These are phyloP conservation scores for Heliconius ismenius DNA, from an alignment of 2,888 invertebrate genomes.

Conservation along the genomic window DNA sequence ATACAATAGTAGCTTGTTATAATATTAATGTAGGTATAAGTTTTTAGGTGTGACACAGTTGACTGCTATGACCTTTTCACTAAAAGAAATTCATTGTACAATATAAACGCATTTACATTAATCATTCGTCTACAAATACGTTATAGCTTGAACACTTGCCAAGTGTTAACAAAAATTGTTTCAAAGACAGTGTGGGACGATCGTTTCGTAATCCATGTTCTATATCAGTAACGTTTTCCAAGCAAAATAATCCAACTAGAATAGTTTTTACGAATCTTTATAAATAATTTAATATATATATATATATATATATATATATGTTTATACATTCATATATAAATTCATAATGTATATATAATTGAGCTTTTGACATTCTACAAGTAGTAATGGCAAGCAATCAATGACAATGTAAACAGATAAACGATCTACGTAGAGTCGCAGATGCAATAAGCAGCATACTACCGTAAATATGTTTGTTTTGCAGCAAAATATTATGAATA, in stretches of 20 bases:
- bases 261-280: not conserved
- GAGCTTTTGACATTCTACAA: constrained; percentile 15
- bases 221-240: constrained; percentile 6
- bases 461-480: constrained; percentile 21
- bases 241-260: not conserved
- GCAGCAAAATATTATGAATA: not conserved
- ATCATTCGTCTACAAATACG: constrained; percentile 41
- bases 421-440: constrained; percentile 1
- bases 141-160: constrained; percentile 52
- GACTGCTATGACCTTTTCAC: not conserved
- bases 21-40: too few species aligned
- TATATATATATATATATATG: not conserved
- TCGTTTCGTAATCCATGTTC: constrained; percentile 17
- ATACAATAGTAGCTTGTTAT: not conserved
- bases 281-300: not conserved
- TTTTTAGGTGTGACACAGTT: too few species aligned
- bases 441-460: not conserved
- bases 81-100: constrained; percentile 40
- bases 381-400: constrained; percentile 1
- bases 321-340: too few species aligned
- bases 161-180: constrained; percentile 43
- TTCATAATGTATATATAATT: constrained; percentile 11
- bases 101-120: constrained; percentile 50
- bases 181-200: constrained; percentile 26
- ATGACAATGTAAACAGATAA: constrained; percentile 19